Conservation (phyloP, 1,140 invertebrate genomes). For the Bombus cullumanus region DNA sequence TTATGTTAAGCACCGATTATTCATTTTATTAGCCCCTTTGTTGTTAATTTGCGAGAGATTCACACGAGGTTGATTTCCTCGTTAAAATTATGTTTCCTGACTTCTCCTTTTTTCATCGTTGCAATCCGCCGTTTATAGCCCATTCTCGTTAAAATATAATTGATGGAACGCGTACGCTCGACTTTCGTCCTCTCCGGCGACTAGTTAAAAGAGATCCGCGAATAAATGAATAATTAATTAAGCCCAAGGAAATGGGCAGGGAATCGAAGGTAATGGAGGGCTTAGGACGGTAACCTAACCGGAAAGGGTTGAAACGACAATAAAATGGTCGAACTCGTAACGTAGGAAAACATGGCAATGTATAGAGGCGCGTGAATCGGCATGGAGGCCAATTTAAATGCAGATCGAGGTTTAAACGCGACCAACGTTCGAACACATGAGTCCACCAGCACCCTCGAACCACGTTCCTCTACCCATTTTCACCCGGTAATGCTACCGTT, state of each 20-base stretch:
- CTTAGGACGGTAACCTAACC: constrained; percentile 46
- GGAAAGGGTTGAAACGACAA: constrained; percentile 60
- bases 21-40: not conserved
- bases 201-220: constrained; percentile 32
- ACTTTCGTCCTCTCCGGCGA: not conserved
- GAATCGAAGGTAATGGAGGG: constrained; percentile 67
- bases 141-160: constrained; percentile 32
- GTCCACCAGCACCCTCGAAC: constrained; percentile 45
- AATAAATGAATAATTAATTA: constrained; percentile 70
- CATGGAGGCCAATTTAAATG: constrained; percentile 71
- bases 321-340: constrained; percentile 51
- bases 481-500: constrained; percentile 65
- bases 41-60: constrained; percentile 20
- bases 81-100: not conserved
- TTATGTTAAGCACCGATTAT: constrained; percentile 7
- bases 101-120: not conserved
- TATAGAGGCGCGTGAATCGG: constrained; percentile 58
- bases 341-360: constrained; percentile 60
- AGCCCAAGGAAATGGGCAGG: constrained; percentile 60
- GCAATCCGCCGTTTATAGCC: not conserved
- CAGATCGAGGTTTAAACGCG: constrained; percentile 71
- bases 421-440: constrained; percentile 67
- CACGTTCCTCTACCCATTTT: constrained; percentile 34
- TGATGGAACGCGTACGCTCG: not conserved
- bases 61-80: not conserved